phyloP scores from a whole-genome alignment of 2,113 vertebrate species.

The Prinia subflava region DNA sequence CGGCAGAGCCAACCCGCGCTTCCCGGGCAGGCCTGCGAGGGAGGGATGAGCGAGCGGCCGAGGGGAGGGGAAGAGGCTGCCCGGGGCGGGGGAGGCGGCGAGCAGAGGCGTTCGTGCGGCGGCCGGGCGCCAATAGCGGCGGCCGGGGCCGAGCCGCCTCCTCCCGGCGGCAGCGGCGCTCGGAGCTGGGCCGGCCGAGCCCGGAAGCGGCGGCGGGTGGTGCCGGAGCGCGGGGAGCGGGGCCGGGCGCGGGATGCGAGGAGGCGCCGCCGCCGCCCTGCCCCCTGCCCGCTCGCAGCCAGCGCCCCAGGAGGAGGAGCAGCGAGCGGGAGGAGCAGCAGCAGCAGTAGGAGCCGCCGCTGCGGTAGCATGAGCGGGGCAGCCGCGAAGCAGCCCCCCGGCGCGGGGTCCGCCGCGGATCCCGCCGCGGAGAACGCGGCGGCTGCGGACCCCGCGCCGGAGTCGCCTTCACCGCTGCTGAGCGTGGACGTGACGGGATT shows the following conservation, averaged over 20 bases:
- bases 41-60: not conserved
- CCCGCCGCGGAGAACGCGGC: not conserved
- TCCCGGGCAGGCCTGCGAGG: not conserved
- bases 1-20: not conserved
- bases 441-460: not conserved
- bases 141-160: not conserved
- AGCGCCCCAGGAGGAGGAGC: not conserved
- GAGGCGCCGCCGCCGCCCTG: not conserved
- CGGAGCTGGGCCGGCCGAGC: not conserved
- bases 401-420: not conserved
- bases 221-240: constrained; percentile 25
- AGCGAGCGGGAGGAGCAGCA: not conserved
- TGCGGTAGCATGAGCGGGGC: constrained; percentile 43
- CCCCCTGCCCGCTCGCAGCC: constrained; percentile 7
- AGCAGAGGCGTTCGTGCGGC: not conserved
- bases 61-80: not conserved
- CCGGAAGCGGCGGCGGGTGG: constrained; percentile 32
- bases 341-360: not conserved
- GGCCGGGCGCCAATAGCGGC: not conserved
- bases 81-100: not conserved
- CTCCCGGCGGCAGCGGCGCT: not conserved
- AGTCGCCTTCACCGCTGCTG: constrained; percentile 65
- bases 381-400: not conserved
- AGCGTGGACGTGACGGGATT: constrained; percentile 81
- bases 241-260: constrained; percentile 12